Evolutionary conservation across 2,888 invertebrate genomes (phyloP).

Genomic region (Biston betularia): DNA sequence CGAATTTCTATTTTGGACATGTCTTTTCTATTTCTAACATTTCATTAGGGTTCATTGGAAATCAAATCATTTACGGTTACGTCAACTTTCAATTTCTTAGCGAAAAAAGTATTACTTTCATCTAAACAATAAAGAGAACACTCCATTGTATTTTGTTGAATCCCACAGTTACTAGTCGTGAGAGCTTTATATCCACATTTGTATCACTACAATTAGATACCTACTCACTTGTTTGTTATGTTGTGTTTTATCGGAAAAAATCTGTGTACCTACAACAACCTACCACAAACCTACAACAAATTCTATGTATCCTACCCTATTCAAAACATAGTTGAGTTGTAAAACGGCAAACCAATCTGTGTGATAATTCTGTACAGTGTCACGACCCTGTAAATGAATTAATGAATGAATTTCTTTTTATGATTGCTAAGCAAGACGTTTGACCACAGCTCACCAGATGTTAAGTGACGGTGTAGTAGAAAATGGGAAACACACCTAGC

Average conservation of each 20-base stretch:
- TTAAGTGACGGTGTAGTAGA: no score
- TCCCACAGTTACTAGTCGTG: slow-evolving; percentile 18
- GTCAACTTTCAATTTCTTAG: neutral
- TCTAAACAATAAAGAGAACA: slow-evolving; percentile 8
- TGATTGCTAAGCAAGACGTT: no score
- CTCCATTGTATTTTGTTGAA: neutral
- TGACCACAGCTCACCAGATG: no score
- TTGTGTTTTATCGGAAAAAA: neutral
- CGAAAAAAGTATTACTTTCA: slow-evolving; percentile 6
- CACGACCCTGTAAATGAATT: no score
- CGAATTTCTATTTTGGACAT: neutral
- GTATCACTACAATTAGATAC: slow-evolving; percentile 10
- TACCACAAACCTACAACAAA: no score
- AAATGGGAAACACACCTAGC: no score
- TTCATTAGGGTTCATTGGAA: neutral
- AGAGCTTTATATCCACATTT: slow-evolving; percentile 14
- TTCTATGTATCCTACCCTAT: no score
- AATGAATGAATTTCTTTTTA: no score
- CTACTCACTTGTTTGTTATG: slow-evolving; percentile 4
- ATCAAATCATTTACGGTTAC: neutral
- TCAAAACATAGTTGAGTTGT: no score
- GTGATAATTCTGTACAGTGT: no score
- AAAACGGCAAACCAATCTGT: no score
- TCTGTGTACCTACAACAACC: no score
- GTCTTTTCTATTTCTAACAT: neutral